Base-by-base conservation (phyloP, 1,140 invertebrate species). In the Bombus fervidus region DNA sequence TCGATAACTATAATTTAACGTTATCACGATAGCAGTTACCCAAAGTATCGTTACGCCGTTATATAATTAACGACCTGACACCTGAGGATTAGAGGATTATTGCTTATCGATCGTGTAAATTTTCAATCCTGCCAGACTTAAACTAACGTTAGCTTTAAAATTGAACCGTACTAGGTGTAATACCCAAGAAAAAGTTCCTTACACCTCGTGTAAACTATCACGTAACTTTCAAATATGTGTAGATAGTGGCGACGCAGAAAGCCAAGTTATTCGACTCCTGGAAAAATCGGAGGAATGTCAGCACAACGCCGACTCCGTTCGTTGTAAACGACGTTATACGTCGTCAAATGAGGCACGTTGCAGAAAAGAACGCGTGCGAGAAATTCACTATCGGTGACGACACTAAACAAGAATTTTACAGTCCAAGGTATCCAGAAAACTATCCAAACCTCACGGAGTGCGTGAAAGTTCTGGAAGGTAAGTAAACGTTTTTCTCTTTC, bases 391-490 rank as follows among this genome's bases (percentile, higher is more conserved):
- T 95, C 57, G 96, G 96, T 1, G 96, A 97, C 88, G 92, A 93
- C 13, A 91, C 91, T 22, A 95, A 96, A 87, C 95, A 94, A 64
- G 97, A 97, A 92, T 97, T 98, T 91, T 97, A 96, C 92, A 97
- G 97, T 85, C 97, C 97, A 0, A 96, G 96, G 83, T 97, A 97
- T 94, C 97, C 97, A 3, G 94, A 95, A 12, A 95, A 96, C 72
- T 98, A 98, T 95, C 96, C 97, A 8, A 97, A 97, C 89, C 96
- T 96, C 68, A 96, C 96, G 0, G 96, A 97, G 86, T 98, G 97
- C 91, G 96, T 97, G 72, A 95, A 96, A 71, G 95, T 97, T 39
- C 95, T 98, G 78, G 95, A 96, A 95, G 97, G 97, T 98, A 94
- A 96, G 95, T 91, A 28, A 80, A 31, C 3, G 62, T 18, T 59